Percentiles rank a stretch among this genome's conserved stretches.
phyloP scores from a whole-genome alignment of 2,113 vertebrate species.

The Irena cyanogastra region DNA sequence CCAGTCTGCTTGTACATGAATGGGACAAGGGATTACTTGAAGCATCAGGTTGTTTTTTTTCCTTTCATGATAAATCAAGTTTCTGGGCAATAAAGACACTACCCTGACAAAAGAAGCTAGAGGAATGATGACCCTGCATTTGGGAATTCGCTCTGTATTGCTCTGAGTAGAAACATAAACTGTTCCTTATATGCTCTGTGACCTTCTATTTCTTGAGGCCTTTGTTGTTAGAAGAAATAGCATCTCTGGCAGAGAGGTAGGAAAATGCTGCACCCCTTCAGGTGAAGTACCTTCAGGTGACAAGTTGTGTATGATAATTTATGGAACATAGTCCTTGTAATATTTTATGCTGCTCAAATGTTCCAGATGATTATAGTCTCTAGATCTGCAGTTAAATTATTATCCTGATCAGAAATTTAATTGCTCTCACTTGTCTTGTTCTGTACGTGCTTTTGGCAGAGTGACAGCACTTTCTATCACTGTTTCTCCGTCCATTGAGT shows the following conservation, averaged over 20 bases:
- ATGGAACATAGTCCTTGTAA: neutral
- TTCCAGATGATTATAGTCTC: conserved; percentile 52
- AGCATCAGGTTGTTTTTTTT: neutral
- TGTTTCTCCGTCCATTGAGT: neutral
- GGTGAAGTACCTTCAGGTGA: neutral
- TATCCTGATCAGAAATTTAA: conserved; percentile 63
- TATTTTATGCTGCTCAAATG: conserved; percentile 26
- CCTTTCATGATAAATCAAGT: neutral
- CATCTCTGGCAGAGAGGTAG: neutral
- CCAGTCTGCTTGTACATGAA: neutral
- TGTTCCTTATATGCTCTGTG: neutral
- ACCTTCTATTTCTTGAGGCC: neutral
- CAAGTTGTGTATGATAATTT: neutral
- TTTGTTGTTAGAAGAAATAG: neutral
- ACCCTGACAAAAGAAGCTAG: neutral
- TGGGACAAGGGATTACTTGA: neutral
- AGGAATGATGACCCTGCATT: neutral
- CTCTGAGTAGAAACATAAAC: neutral
- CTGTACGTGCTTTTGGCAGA: conserved; percentile 41
- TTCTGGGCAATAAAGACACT: neutral
- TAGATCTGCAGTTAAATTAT: conserved; percentile 56
- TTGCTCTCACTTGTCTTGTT: conserved; percentile 62
- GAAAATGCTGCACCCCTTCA: neutral
- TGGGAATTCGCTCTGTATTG: neutral
- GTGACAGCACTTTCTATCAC: conserved; percentile 49